phyloP scores from a whole-genome alignment of 2,888 invertebrate species.

The Acanthosepion pharaonis region DNA sequence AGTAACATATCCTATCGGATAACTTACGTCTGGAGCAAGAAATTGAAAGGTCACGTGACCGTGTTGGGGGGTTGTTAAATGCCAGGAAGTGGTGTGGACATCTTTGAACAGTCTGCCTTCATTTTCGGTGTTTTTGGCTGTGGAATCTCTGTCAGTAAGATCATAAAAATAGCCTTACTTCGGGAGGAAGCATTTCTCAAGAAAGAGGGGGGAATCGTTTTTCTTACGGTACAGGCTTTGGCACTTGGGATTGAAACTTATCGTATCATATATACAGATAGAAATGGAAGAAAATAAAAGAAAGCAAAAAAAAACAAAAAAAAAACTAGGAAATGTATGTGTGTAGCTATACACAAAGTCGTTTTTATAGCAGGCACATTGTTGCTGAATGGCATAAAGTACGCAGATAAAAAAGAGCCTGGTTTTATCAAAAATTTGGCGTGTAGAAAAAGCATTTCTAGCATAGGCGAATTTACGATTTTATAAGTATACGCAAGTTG shows the following conservation, averaged over 20 bases:
- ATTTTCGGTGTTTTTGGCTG: background rate
- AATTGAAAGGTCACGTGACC: background rate
- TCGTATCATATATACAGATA: background rate
- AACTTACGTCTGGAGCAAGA: background rate
- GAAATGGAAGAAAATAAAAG: too few species aligned
- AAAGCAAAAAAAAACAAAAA: too few species aligned
- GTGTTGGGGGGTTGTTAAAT: background rate
- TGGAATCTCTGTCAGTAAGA: background rate
- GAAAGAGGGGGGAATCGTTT: background rate
- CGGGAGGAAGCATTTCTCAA: background rate
- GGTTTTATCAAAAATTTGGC: too few species aligned
- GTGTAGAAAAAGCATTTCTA: too few species aligned
- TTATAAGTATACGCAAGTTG: too few species aligned
- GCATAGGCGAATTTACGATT: too few species aligned
- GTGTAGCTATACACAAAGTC: too few species aligned
- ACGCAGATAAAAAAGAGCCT: too few species aligned
- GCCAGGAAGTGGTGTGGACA: conserved; percentile 12
- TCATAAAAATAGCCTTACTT: conserved; percentile 1
- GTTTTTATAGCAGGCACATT: too few species aligned
- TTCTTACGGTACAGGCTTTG: background rate
- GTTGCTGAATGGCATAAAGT: too few species aligned
- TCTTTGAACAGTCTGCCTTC: conserved; percentile 13
- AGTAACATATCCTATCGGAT: background rate
- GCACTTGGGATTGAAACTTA: background rate
- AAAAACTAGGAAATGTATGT: too few species aligned